These are phyloP conservation scores for Lepidonotus clava DNA, from an alignment of 2,888 invertebrate genomes.

Conservation along the genomic window DNA sequence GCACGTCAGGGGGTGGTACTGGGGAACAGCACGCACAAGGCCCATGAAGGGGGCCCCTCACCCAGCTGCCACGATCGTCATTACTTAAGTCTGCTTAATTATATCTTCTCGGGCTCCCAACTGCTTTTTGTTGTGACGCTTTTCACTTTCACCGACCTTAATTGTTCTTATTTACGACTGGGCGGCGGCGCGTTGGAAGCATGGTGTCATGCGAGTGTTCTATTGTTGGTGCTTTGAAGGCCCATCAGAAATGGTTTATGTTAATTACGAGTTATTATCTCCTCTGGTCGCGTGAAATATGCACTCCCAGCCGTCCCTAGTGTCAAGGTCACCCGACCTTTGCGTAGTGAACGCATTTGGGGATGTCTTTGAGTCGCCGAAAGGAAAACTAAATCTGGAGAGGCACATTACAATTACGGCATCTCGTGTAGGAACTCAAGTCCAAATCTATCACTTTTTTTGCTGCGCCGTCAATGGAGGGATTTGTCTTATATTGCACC, in stretches of 20 bases:
- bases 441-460: no score
- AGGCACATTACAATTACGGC: no score
- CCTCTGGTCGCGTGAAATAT: conserved; percentile 33
- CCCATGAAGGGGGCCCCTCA: not conserved
- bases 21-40: conserved; percentile 25
- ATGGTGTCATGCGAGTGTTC: conserved; percentile 42
- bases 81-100: conserved; percentile 44
- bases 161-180: conserved; percentile 49
- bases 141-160: conserved; percentile 21
- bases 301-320: not conserved
- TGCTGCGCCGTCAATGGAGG: no score
- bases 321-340: conserved; percentile 42
- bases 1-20: not conserved
- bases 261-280: conserved; percentile 50
- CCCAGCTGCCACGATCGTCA: not conserved
- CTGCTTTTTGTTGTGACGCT: conserved; percentile 40
- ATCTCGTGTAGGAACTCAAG: no score
- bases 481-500: no score
- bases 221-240: conserved; percentile 25
- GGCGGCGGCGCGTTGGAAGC: not conserved
- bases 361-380: not conserved
- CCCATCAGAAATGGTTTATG: conserved; percentile 22
- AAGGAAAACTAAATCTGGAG: not conserved
- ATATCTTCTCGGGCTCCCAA: conserved; percentile 44
- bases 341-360: not conserved